These are phyloP conservation scores for Hylyphantes graminicola DNA, from an alignment of 1,140 invertebrate genomes.

Conservation along the genomic window DNA sequence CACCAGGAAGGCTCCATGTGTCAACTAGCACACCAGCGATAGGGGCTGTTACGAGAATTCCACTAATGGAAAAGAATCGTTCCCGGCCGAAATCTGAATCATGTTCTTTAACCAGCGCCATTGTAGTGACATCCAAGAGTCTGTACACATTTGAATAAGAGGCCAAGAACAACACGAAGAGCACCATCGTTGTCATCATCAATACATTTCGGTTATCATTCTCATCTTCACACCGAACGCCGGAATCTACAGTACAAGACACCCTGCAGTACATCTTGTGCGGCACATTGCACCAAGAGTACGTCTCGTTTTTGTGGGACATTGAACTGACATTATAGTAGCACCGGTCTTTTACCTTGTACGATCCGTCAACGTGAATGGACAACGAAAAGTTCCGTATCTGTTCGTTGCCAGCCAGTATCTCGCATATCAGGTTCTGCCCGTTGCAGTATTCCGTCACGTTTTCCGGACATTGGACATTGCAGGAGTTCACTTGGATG, in stretches of 20 bases:
- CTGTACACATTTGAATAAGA: slow-evolving; percentile 26
- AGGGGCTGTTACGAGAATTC: background rate
- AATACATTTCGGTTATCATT: background rate
- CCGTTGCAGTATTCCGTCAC: slow-evolving; percentile 41
- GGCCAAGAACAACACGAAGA: slow-evolving; percentile 16
- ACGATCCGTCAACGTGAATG: slow-evolving; percentile 7
- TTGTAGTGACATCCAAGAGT: slow-evolving; percentile 36
- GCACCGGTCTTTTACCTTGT: slow-evolving; percentile 14
- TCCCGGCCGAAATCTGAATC: slow-evolving; percentile 41
- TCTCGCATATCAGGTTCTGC: slow-evolving; percentile 44
- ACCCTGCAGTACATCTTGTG: slow-evolving; percentile 47
- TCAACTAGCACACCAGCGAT: slow-evolving; percentile 6
- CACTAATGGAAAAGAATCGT: slow-evolving; percentile 24
- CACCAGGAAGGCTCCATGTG: background rate
- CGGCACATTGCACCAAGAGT: slow-evolving; percentile 42
- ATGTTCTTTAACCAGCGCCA: slow-evolving; percentile 37
- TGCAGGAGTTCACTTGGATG: slow-evolving; percentile 31
- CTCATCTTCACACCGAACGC: slow-evolving; percentile 1
- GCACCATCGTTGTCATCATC: slow-evolving; percentile 11
- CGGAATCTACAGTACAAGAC: slow-evolving; percentile 11
- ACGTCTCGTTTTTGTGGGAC: slow-evolving; percentile 32
- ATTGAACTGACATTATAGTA: slow-evolving; percentile 42
- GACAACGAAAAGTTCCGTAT: slow-evolving; percentile 19
- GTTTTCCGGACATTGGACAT: slow-evolving; percentile 37
- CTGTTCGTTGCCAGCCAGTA: slow-evolving; percentile 20